Base-by-base conservation (phyloP, 53 echinoderm and acorn worm genomes). In the Stichopus horrens region DNA sequence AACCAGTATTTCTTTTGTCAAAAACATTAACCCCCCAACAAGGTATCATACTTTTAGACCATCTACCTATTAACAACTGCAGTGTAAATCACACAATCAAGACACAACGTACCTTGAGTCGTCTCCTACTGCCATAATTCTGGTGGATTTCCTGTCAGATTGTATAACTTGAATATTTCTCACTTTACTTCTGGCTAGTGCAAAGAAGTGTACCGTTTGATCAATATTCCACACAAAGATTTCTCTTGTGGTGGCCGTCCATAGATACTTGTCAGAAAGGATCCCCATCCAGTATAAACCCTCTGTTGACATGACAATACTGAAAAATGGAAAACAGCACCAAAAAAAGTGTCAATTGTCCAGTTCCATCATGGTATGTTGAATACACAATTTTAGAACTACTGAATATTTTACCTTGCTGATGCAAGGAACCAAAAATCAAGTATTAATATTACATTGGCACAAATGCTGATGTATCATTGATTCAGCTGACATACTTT, bases 271-370 rank as follows among this genome's bases (percentile, higher is more conserved):
- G 89, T 99, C 99, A 6, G 91, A 92, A 8, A 95, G 96, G 77
- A 99, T 78, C 6, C 99, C 99, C 92, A 99, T 96, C 99, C 99
- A 99, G 52, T 90, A 79, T 51, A 99, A 93, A 37, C 99, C 99
- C 51, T 94, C 99, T 6, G 96, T 93, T 4, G 93, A 90, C 52
- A 93, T 91, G 9, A 93, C 93, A 79, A 98, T 90, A 79, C 99
- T 98, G 71, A 71, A 5, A 16, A 71, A 71, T 18, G 59, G 59
- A 59, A 59, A 59, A 59, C 59, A 59, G 59, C 8, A 71, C 18
- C 6, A 13, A 71, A 71, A 16, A 18, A 37, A 63, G 14, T 13
- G 16, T 13, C 63, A 63, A 63, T 37, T 37, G 37, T 37, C 37
- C 37, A 37, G 37, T 37, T 37, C 37, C 37, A 0, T 37, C 37